These are phyloP conservation scores for Trochalopteron elliotii DNA, from an alignment of 2,113 vertebrate species.

Conservation along the genomic window DNA sequence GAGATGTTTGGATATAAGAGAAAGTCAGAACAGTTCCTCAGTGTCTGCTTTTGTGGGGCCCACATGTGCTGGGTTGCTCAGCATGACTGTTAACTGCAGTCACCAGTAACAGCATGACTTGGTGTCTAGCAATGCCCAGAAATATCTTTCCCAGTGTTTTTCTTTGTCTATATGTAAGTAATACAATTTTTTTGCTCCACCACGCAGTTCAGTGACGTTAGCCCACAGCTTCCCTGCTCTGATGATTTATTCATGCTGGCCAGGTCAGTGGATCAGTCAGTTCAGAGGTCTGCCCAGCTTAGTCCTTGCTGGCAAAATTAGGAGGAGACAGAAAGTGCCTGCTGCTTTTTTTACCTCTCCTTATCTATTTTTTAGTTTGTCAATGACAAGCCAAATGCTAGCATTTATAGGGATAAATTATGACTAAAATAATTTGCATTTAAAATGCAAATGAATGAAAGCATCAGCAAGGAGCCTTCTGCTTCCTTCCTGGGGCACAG, in stretches of 20 bases:
- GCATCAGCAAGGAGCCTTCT: slow-evolving; percentile 41
- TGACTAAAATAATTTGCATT: slow-evolving; percentile 59
- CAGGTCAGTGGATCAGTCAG: neutral
- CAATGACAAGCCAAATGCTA: slow-evolving; percentile 34
- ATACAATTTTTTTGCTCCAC: neutral
- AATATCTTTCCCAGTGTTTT: neutral
- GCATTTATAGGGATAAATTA: slow-evolving; percentile 46
- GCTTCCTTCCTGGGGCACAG: neutral
- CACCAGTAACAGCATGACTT: neutral
- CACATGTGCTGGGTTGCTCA: neutral
- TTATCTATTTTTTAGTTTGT: slow-evolving; percentile 17
- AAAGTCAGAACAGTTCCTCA: neutral
- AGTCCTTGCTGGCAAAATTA: neutral
- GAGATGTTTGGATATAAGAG: neutral
- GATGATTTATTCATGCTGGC: neutral
- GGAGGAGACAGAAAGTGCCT: neutral
- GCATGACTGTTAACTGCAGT: neutral
- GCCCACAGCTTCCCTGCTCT: neutral
- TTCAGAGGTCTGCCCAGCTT: neutral
- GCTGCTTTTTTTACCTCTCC: neutral
- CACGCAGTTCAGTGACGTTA: fast-evolving
- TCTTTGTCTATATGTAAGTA: neutral
- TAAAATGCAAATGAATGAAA: slow-evolving; percentile 54
- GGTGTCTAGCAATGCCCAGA: neutral
- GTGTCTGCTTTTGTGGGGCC: neutral